Base-by-base conservation (phyloP, 2,797 vertebrate genomes). In the Rhincodon typus region DNA sequence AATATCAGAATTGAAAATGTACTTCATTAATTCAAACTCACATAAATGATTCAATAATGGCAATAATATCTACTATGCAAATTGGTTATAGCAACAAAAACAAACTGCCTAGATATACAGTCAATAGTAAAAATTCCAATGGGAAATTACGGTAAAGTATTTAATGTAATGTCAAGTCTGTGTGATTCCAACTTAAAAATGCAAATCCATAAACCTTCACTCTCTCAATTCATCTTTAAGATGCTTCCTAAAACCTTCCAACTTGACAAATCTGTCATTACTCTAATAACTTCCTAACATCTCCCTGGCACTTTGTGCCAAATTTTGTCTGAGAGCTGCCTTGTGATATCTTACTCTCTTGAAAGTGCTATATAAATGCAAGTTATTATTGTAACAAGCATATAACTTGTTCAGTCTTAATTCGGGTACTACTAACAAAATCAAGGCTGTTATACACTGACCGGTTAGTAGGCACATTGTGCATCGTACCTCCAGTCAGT, bases 91-190 rank as follows among this genome's bases (percentile, higher is more conserved):
- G 90, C 42, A 12, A 93, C 62, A 69, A 93, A 84, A 93, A 69
- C 90, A 93, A 93, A 93, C 90, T 93, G 62, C 62, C 21, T 69
- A 62, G 17, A 91, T 93, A 93, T 67, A 93, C 69, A 69, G 62
- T 69, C 38, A 93, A 66, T 57, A 66, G 34, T 91, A 66, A 93
- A 67, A 69, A 93, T 23, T 93, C 66, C 66, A 93, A 42, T 25
- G 90, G 66, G n/a, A 93, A 42, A 69, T 69, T 93, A 42, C n/a
- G 67, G 42, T 38, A 42, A 67, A 90, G 15, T 38, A 67, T 66
- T 91, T 93, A 69, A 93, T 4, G 5, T 66, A 93, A 42, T 12
- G 1, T 93, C 8, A 42, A 38, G n/a, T 69, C 90, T n/a, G 69
- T 67, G 90, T 12, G 12, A 93, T 23, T 93, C 0, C 25, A 93